phyloP scores from a whole-genome alignment of 2,113 vertebrate genomes.

The Forbesichthys papilliferus region DNA sequence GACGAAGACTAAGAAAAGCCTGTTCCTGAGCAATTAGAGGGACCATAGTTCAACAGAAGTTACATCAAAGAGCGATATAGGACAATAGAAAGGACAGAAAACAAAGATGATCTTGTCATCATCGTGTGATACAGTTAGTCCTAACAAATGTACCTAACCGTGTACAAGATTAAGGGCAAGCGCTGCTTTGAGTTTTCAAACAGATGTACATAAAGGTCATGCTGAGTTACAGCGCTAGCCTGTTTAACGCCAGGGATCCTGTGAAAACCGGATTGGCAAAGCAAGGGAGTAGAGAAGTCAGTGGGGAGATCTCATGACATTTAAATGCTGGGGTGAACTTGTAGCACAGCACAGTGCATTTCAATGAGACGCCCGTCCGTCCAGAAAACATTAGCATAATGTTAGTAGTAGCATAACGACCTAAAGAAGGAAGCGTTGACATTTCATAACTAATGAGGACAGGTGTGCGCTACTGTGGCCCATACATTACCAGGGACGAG shows the following conservation, averaged over 20 bases:
- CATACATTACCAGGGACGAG: constrained; percentile 30
- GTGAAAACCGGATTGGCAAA: constrained; percentile 16
- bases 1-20: not conserved
- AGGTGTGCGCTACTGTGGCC: constrained; percentile 25
- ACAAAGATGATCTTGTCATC: too few species aligned
- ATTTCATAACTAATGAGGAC: constrained; percentile 63
- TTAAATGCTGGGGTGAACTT: constrained; percentile 48
- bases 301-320: constrained; percentile 41
- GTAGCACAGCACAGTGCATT: constrained; percentile 19
- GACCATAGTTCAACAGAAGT: not conserved
- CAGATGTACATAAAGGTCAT: constrained; percentile 29
- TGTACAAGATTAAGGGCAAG: constrained; percentile 6
- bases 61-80: not conserved
- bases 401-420: constrained; percentile 34
- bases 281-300: constrained; percentile 21
- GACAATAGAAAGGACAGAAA: too few species aligned
- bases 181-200: constrained; percentile 11
- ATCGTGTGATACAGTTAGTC: not conserved
- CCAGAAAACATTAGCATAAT: constrained; percentile 23
- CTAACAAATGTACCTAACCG: constrained; percentile 18
- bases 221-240: constrained; percentile 11
- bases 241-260: constrained; percentile 7
- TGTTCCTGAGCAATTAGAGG: not conserved
- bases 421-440: constrained; percentile 50
- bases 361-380: constrained; percentile 32